phyloP scores from a whole-genome alignment of 2,888 invertebrate genomes.

The Sthenelais limicola region DNA sequence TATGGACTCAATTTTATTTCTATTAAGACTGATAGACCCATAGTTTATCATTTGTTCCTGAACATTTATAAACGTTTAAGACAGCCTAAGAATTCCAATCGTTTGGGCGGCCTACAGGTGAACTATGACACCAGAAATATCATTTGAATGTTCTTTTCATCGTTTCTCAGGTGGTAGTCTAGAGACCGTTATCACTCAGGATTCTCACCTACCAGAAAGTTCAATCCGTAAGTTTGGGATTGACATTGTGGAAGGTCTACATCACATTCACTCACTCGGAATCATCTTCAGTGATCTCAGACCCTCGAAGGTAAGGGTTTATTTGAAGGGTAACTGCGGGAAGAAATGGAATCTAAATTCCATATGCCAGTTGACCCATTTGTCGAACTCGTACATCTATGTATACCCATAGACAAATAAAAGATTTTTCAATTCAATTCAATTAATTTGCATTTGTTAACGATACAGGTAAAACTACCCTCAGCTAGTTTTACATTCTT shows the following conservation, averaged over 20 bases:
- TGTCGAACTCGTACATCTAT: too few species aligned
- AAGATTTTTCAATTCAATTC: too few species aligned
- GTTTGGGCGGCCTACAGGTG: neutral
- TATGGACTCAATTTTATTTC: neutral
- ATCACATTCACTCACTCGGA: constrained; percentile 71
- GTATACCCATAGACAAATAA: too few species aligned
- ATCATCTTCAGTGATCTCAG: constrained; percentile 71
- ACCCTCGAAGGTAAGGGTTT: constrained; percentile 67
- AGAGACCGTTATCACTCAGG: constrained; percentile 68
- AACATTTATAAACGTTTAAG: neutral
- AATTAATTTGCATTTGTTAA: too few species aligned
- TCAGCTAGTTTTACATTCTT: too few species aligned
- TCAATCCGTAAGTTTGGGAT: constrained; percentile 68
- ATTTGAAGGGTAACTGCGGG: neutral
- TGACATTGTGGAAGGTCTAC: constrained; percentile 69
- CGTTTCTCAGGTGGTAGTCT: constrained; percentile 64
- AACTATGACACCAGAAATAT: neutral
- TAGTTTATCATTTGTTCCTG: neutral
- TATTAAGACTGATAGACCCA: neutral
- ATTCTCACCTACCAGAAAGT: constrained; percentile 70
- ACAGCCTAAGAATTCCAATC: neutral
- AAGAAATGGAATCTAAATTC: neutral
- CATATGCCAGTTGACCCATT: neutral
- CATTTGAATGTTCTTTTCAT: neutral
- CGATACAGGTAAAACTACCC: too few species aligned